phyloP scores from a whole-genome alignment of 2,113 vertebrate genomes.

The Paratilapia polleni region DNA sequence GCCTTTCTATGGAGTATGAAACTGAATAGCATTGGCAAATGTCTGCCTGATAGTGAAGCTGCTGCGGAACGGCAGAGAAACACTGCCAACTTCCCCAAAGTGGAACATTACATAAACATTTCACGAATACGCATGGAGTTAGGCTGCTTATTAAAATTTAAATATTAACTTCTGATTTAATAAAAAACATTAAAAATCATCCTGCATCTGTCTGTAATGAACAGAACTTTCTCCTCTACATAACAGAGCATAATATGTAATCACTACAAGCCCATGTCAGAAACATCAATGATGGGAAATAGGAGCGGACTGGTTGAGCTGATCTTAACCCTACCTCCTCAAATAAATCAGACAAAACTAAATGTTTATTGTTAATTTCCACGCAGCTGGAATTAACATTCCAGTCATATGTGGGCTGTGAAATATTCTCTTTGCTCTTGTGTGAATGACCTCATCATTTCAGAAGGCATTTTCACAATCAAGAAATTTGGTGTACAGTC shows the following conservation, averaged over 20 bases:
- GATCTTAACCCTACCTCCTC: too few relatives aligned
- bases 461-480: background rate
- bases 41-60: slow-evolving; percentile 15
- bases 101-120: background rate
- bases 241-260: background rate
- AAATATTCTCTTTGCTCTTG: background rate
- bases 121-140: background rate
- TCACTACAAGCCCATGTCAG: background rate
- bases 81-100: background rate
- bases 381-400: background rate
- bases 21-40: slow-evolving; percentile 38
- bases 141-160: background rate
- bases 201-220: background rate
- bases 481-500: background rate
- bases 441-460: background rate
- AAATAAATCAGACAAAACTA: background rate
- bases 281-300: background rate
- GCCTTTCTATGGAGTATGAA: slow-evolving; percentile 23
- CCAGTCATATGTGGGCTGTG: background rate
- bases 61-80: slow-evolving; percentile 6
- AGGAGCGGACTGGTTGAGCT: background rate
- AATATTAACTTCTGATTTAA: background rate
- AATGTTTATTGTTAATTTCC: background rate
- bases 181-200: background rate
- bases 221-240: background rate